A percentile compares a stretch with the other conserved stretches of the same genome.
phyloP scores from a whole-genome alignment of 2,113 vertebrate genomes.

The Neopipo cinnamomea region DNA sequence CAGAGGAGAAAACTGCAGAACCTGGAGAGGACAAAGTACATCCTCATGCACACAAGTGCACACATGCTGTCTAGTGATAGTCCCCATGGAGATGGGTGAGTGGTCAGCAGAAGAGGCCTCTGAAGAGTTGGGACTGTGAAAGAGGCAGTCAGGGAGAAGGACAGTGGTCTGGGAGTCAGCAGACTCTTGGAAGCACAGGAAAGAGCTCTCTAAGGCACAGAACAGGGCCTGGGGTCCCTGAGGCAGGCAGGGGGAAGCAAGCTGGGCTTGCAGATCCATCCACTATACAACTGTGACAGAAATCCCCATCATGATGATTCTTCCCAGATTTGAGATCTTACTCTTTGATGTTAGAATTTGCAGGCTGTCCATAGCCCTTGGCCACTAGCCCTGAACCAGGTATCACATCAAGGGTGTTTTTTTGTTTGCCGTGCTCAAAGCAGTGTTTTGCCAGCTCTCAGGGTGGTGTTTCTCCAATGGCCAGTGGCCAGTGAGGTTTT shows the following conservation, averaged over 20 bases:
- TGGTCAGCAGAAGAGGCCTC: neutral
- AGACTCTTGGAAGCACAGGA: neutral
- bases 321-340: neutral
- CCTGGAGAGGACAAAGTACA: neutral
- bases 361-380: neutral
- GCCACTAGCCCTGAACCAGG: neutral
- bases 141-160: neutral
- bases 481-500: neutral
- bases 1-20: neutral
- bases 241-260: neutral
- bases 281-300: neutral
- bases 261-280: neutral
- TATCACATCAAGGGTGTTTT: accelerated
- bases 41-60: no score
- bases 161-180: accelerated
- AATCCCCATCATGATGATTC: accelerated
- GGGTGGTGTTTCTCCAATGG: neutral
- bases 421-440: neutral
- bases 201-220: accelerated
- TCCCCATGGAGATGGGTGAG: neutral
- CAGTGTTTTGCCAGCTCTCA: neutral
- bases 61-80: accelerated
- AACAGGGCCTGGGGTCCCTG: neutral
- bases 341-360: neutral
- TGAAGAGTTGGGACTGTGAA: neutral